These are phyloP conservation scores for Sarcophaga carnaria DNA, from an alignment of 2,888 invertebrate genomes.

Conservation along the genomic window DNA sequence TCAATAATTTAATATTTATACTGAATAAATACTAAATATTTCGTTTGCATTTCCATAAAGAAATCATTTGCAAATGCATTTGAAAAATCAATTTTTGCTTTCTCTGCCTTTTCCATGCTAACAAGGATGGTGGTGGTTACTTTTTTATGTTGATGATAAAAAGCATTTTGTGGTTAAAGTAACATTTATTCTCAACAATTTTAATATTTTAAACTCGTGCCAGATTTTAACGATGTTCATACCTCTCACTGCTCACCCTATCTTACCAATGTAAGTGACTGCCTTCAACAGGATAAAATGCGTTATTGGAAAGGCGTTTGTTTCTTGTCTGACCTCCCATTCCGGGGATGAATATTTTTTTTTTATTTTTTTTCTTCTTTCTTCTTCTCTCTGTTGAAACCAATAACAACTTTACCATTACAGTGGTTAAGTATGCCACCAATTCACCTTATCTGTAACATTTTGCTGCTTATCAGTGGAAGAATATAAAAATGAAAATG, in stretches of 20 bases:
- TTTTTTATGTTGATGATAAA: conserved; percentile 1
- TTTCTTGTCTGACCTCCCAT: neutral
- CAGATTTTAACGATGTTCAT: neutral
- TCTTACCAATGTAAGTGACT: neutral
- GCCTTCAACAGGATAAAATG: neutral
- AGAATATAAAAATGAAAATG: neutral
- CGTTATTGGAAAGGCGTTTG: neutral
- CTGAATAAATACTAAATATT: too few relatives aligned
- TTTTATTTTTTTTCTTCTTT: neutral
- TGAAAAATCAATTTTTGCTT: too few relatives aligned
- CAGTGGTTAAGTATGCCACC: neutral
- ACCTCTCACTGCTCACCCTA: neutral
- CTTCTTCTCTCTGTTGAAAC: too few relatives aligned
- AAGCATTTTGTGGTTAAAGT: conserved; percentile 32
- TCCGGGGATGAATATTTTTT: neutral
- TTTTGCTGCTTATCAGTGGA: conserved; percentile 4
- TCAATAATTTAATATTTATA: too few relatives aligned
- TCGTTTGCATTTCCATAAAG: too few relatives aligned
- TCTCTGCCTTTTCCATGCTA: too few relatives aligned
- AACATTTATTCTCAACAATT: neutral
- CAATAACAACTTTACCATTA: neutral
- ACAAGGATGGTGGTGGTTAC: too few relatives aligned
- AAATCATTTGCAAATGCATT: too few relatives aligned
- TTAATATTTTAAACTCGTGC: neutral
- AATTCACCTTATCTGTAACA: conserved; percentile 37